Evolutionary conservation across 2,888 invertebrate genomes (phyloP).

Genomic region (Dendrolimus pini): DNA sequence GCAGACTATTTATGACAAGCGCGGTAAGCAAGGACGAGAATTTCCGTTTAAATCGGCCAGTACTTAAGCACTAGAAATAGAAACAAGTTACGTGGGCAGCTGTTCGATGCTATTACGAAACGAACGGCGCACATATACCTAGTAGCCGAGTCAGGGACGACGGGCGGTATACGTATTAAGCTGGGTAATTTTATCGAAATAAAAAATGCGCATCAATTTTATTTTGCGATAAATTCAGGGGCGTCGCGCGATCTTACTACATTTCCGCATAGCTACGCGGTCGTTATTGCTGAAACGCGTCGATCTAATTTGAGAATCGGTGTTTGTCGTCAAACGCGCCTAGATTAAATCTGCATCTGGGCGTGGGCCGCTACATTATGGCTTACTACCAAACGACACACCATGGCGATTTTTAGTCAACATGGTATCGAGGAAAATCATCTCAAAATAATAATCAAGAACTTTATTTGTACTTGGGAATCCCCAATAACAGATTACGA

Average conservation of each 20-base stretch:
- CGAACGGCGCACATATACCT: conserved; percentile 15
- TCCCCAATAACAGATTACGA: neutral
- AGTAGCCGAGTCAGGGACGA: conserved; percentile 46
- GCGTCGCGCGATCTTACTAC: conserved; percentile 62
- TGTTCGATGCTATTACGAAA: conserved; percentile 47
- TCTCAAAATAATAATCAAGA: too few relatives aligned
- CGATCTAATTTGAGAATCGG: conserved; percentile 63
- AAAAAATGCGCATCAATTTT: conserved; percentile 50
- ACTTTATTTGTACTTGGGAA: neutral
- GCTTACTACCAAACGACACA: conserved; percentile 29
- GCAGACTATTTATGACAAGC: neutral
- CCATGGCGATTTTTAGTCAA: conserved; percentile 16
- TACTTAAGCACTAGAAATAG: conserved; percentile 50
- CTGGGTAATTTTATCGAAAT: conserved; percentile 41
- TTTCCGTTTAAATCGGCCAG: conserved; percentile 43
- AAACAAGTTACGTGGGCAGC: conserved; percentile 62
- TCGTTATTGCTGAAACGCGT: conserved; percentile 52
- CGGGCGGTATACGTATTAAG: conserved; percentile 38
- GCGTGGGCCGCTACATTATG: conserved; percentile 38
- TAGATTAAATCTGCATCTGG: conserved; percentile 49
- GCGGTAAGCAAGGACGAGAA: conserved; percentile 36
- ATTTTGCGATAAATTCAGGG: conserved; percentile 63
- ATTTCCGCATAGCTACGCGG: conserved; percentile 68
- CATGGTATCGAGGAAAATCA: too few relatives aligned
- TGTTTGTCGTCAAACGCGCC: conserved; percentile 56